Evolutionary conservation across 2,888 invertebrate genomes (phyloP).

Genomic region (Drosophila meridiana): DNA sequence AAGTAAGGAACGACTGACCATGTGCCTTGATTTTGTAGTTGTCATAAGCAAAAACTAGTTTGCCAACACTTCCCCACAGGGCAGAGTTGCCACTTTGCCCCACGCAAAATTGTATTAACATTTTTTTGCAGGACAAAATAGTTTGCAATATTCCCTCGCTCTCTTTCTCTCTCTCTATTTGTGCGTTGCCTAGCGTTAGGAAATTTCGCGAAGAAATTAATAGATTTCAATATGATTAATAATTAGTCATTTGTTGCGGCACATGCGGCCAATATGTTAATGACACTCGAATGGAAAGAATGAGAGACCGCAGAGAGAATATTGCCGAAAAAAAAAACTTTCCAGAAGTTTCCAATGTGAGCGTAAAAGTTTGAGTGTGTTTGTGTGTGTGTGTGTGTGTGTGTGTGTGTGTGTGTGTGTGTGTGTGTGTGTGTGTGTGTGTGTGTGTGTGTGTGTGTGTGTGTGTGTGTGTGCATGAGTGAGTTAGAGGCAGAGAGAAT

Average conservation of each 20-base stretch:
- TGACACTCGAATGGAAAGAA: constrained; percentile 23
- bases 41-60: constrained; percentile 62
- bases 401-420: background rate
- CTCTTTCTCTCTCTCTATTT: background rate
- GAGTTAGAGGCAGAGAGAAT: constrained; percentile 20
- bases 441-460: background rate
- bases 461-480: background rate
- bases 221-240: constrained; percentile 47
- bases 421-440: background rate
- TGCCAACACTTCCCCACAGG: constrained; percentile 49
- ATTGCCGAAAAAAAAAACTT: constrained; percentile 33
- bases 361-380: constrained; percentile 27
- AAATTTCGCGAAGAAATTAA: constrained; percentile 20
- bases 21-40: constrained; percentile 32
- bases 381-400: background rate
- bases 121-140: constrained; percentile 45
- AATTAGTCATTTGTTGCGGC: constrained; percentile 41
- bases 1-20: constrained; percentile 33
- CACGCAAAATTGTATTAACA: constrained; percentile 48
- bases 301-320: constrained; percentile 19
- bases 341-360: constrained; percentile 70
- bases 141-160: background rate
- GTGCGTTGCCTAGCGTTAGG: constrained; percentile 25
- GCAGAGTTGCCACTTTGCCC: constrained; percentile 33
- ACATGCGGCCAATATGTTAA: constrained; percentile 50